These are phyloP conservation scores for Cliona cf. orientalis DNA, from an alignment of 37 sponge, comb jelly and placozoan genomes.

Conservation along the genomic window DNA sequence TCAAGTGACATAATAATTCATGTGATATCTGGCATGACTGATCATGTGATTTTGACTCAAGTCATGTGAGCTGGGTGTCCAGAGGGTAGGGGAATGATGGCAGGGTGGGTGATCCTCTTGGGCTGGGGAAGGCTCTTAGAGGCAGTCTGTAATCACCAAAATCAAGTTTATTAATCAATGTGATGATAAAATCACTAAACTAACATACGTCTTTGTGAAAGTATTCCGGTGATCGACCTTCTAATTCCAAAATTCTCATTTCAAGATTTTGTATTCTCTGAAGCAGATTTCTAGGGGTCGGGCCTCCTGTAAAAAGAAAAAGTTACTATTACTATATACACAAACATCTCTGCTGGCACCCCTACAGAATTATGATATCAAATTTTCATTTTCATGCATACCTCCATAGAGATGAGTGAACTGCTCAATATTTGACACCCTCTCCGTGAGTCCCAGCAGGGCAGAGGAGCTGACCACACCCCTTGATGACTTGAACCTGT, in stretches of 20 bases:
- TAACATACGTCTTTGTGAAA: background rate
- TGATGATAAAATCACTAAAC: background rate
- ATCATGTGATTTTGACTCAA: background rate
- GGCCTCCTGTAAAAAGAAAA: background rate
- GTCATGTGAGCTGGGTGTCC: constrained; percentile 1
- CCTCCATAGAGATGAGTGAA: constrained; percentile 29
- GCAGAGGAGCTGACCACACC: background rate
- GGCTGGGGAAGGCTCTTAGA: constrained; percentile 1
- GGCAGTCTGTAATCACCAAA: constrained; percentile 2
- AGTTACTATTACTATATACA: background rate
- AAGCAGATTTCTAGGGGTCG: constrained; percentile 40
- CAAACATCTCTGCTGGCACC: background rate
- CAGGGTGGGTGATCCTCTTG: background rate
- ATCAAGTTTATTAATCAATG: background rate
- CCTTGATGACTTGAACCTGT: background rate
- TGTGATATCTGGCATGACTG: background rate
- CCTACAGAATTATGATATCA: background rate
- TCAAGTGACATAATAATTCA: too few species aligned
- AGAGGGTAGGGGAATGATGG: background rate
- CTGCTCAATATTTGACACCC: constrained; percentile 40
- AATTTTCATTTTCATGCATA: background rate
- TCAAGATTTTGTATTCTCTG: constrained; percentile 46
- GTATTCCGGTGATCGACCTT: constrained; percentile 35
- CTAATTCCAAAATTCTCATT: constrained; percentile 43
- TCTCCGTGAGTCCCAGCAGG: constrained; percentile 35